These are phyloP conservation scores for Stictonetta naevosa DNA, from an alignment of 2,113 vertebrate species.

Conservation along the genomic window DNA sequence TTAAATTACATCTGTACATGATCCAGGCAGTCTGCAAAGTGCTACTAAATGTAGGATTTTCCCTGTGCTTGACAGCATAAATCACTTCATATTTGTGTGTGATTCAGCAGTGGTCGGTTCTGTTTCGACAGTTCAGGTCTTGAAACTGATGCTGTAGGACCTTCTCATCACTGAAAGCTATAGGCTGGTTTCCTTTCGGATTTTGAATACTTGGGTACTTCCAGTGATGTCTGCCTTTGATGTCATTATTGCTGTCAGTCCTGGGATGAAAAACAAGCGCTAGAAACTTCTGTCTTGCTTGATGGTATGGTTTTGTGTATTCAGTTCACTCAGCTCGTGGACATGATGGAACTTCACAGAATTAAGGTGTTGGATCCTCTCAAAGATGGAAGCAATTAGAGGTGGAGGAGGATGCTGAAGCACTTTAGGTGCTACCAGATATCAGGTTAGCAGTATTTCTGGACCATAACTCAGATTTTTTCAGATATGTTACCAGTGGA, in stretches of 20 bases:
- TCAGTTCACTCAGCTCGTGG: not conserved
- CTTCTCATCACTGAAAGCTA: not conserved
- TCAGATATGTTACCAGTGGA: not conserved
- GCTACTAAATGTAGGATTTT: not conserved
- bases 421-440: not conserved
- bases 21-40: not conserved
- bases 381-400: not conserved
- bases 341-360: not conserved
- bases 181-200: not conserved
- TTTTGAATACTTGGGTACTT: not conserved
- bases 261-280: not conserved
- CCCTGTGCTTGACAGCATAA: not conserved
- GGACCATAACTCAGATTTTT: not conserved
- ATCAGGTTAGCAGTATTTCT: not conserved
- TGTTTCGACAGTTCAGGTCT: not conserved
- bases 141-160: not conserved
- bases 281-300: not conserved
- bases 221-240: not conserved
- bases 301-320: not conserved
- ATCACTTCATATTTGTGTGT: not conserved
- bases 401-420: not conserved
- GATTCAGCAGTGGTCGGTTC: not conserved
- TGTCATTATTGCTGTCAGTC: not conserved
- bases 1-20: not conserved
- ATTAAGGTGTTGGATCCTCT: not conserved